Evolutionary conservation across 2,888 invertebrate species (phyloP), one percentile per base, ranked within the genome.

Genomic region (Drosophila testacea): DNA sequence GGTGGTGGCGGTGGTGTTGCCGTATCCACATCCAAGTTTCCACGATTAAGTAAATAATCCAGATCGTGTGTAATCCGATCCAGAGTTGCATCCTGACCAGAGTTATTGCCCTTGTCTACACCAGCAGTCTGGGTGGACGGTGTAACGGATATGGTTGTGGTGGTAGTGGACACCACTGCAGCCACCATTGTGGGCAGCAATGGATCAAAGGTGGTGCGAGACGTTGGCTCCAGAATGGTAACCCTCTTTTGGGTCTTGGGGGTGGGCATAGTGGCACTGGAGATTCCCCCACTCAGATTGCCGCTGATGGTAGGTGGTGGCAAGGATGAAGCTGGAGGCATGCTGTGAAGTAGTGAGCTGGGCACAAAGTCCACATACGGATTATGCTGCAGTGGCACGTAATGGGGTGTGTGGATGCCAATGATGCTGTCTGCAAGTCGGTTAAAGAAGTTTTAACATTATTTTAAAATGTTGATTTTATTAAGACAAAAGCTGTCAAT

Each of bases 21-120:
- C 34, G 76, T 64, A 5, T 77, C 78, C 48, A 36, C 54, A 36
- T 77, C 68, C n/a, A 69, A 50, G 9, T 42, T 66, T 11, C 82
- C 88, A 63, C 96, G 94, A 92, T 96, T 96, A 69, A 97, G 93
- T 80, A 97, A 93, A 93, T 96, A 97, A 92, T 97, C 96, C 80
- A 97, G 93, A 93, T 97, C 97, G 89, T 95, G 95, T 1, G 96
- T 95, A 87, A 97, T 97, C 90, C 96, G 95, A 93, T 96, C 95
- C 54, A 97, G 93, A 94, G 97, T 95, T 64, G 95, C 88, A 54
- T 87, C 79, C 13, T 52, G 61, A 10, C 16, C 54, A 2, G 64
- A n/a, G 4, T 36, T 36, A 30, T 71, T 73, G 47, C 54, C 27
- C 16, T 27, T 66, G 59, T 79, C 68, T 0, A 64, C 51, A 6